Percentiles rank a stretch among this genome's conserved stretches.
phyloP scores from a whole-genome alignment of 2,888 invertebrate genomes.

The Drosophila quinaria region DNA sequence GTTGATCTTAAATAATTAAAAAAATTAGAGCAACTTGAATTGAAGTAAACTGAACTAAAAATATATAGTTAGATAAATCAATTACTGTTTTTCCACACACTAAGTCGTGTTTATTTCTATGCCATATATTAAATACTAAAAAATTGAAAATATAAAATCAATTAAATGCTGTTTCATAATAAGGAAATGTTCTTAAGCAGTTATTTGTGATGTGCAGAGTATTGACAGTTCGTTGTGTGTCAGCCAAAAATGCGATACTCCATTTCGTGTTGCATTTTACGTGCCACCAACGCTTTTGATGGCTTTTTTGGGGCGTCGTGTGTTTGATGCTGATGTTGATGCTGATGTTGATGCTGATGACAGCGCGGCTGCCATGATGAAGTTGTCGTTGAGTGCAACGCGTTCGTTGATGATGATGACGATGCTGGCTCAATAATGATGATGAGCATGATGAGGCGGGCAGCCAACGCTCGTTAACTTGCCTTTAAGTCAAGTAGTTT shows the following conservation, averaged over 20 bases:
- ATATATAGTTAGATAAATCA: too few relatives aligned
- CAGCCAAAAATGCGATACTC: not conserved
- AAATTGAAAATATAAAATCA: too few relatives aligned
- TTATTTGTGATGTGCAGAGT: slow-evolving; percentile 18
- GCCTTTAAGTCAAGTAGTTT: slow-evolving; percentile 77
- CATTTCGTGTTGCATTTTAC: slow-evolving; percentile 65
- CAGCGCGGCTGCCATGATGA: slow-evolving; percentile 66
- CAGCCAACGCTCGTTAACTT: slow-evolving; percentile 71
- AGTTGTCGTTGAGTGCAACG: slow-evolving; percentile 72
- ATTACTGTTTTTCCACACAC: too few relatives aligned
- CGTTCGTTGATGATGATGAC: slow-evolving; percentile 25
- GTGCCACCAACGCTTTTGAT: slow-evolving; percentile 65
- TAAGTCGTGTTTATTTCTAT: too few relatives aligned
- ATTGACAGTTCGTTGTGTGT: slow-evolving; percentile 18
- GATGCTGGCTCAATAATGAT: slow-evolving; percentile 11
- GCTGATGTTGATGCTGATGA: slow-evolving; percentile 55
- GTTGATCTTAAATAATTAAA: too few relatives aligned
- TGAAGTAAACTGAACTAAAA: too few relatives aligned
- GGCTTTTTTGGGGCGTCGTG: slow-evolving; percentile 66
- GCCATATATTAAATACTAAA: too few relatives aligned
- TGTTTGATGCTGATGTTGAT: slow-evolving; percentile 38
- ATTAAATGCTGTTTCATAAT: too few relatives aligned
- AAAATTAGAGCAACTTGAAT: too few relatives aligned
- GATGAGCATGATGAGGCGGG: slow-evolving; percentile 29
- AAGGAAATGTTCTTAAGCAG: not conserved